These are phyloP conservation scores for Saturnia pavonia DNA, from an alignment of 2,888 invertebrate species.

Conservation along the genomic window DNA sequence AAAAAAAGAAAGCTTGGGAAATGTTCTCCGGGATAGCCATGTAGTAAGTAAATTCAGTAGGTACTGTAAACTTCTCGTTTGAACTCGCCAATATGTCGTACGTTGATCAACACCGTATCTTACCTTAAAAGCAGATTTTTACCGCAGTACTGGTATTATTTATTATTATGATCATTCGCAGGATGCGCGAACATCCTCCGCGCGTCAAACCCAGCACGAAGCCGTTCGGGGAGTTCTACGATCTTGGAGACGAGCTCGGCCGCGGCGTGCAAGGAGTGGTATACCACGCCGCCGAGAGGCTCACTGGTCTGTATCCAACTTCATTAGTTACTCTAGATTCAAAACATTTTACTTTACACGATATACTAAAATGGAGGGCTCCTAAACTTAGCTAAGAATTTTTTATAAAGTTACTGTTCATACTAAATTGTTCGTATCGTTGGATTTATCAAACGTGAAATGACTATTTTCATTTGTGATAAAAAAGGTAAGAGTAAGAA, in stretches of 20 bases:
- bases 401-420: neutral
- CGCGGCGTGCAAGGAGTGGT: constrained; percentile 95
- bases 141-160: neutral
- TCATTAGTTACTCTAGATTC: neutral
- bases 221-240: constrained; percentile 90
- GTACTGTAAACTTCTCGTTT: neutral
- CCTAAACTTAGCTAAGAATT: neutral
- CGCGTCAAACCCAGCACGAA: constrained; percentile 88
- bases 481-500: neutral
- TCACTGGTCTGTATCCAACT: constrained; percentile 76
- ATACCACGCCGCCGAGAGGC: constrained; percentile 93
- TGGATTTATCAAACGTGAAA: neutral
- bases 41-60: neutral
- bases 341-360: neutral
- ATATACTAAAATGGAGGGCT: neutral
- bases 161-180: constrained; percentile 27
- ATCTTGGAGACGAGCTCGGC: constrained; percentile 95
- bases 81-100: neutral
- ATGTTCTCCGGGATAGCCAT: neutral
- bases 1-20: too few species aligned
- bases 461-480: neutral
- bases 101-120: neutral
- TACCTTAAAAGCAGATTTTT: too few species aligned
- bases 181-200: constrained; percentile 75
- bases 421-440: neutral